A percentile compares a stretch with the other conserved stretches of the same genome.
Conservation (phyloP, 2,113 vertebrate species). For the Larimichthys crocea region DNA sequence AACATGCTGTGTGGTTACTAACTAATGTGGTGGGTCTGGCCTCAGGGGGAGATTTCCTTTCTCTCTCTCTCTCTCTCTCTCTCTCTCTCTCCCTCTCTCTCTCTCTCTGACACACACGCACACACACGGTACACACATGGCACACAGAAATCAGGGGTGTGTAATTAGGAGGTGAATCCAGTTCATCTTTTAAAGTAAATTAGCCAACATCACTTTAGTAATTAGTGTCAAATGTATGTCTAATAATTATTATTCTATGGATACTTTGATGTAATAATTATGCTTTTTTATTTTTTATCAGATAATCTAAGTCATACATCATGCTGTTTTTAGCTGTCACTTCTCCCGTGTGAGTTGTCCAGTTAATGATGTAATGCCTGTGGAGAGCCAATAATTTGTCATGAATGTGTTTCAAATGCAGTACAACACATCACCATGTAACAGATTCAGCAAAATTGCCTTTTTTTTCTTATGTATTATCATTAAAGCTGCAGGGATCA, state of each 20-base stretch:
- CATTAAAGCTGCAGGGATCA: not conserved
- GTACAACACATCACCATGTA: not conserved
- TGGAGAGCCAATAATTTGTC: not conserved
- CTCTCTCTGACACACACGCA: constrained; percentile 1
- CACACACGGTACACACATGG: constrained; percentile 13
- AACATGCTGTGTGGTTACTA: constrained; percentile 60
- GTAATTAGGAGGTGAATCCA: not conserved
- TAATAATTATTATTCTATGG: not conserved
- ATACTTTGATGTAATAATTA: not conserved
- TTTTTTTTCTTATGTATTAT: not conserved
- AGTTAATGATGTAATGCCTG: not conserved
- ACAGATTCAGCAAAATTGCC: not conserved
- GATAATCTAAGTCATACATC: not conserved
- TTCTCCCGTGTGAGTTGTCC: not conserved
- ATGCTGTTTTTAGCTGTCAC: not conserved
- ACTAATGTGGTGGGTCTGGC: constrained; percentile 61
- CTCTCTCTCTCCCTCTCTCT: constrained; percentile 2
- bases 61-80: not conserved
- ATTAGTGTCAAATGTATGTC: constrained; percentile 5
- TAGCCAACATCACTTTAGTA: not conserved
- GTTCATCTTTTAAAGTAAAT: constrained; percentile 9
- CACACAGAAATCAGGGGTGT: not conserved
- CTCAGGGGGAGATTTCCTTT: constrained; percentile 30
- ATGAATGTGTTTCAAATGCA: not conserved
- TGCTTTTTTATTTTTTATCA: not conserved